Evolutionary conservation across 1,140 invertebrate genomes (phyloP).

Genomic region (Oncopeltus fasciatus): DNA sequence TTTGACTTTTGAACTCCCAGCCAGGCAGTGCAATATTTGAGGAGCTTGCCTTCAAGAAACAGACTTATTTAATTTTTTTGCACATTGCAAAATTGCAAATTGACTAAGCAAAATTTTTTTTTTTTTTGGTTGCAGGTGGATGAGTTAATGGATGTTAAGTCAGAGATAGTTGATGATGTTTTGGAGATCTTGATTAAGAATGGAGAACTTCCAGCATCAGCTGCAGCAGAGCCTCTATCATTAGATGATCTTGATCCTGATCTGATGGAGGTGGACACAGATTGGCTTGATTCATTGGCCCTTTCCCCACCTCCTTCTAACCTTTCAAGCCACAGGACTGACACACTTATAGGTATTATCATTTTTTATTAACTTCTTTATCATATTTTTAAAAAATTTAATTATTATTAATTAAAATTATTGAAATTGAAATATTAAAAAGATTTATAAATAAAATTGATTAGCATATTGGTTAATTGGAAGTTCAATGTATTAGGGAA

Average conservation of each 20-base stretch:
- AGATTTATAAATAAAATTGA: too few relatives aligned
- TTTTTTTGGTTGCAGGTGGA: neutral
- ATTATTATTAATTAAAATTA: too few relatives aligned
- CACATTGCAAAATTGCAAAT: too few relatives aligned
- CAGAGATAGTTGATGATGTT: constrained; percentile 82
- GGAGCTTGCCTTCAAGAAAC: too few relatives aligned
- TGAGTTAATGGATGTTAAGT: constrained; percentile 31
- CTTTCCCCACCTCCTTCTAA: constrained; percentile 15
- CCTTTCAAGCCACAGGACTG: constrained; percentile 21
- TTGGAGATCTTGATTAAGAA: constrained; percentile 89
- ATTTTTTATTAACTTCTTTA: constrained; percentile 26
- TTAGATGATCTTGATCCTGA: constrained; percentile 29
- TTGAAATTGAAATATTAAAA: too few relatives aligned
- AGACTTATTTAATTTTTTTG: too few relatives aligned
- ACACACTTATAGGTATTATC: constrained; percentile 34
- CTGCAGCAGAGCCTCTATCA: constrained; percentile 44
- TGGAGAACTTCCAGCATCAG: constrained; percentile 78
- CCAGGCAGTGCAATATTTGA: neutral
- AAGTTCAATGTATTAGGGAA: too few relatives aligned
- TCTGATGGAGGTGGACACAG: constrained; percentile 34
- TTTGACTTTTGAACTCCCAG: neutral
- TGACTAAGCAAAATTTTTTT: neutral
- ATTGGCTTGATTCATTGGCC: constrained; percentile 58
- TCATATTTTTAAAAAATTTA: too few relatives aligned
- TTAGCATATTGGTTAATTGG: too few relatives aligned